These are phyloP conservation scores for Diarsia dahlii DNA, from an alignment of 2,888 invertebrate genomes.

Conservation along the genomic window DNA sequence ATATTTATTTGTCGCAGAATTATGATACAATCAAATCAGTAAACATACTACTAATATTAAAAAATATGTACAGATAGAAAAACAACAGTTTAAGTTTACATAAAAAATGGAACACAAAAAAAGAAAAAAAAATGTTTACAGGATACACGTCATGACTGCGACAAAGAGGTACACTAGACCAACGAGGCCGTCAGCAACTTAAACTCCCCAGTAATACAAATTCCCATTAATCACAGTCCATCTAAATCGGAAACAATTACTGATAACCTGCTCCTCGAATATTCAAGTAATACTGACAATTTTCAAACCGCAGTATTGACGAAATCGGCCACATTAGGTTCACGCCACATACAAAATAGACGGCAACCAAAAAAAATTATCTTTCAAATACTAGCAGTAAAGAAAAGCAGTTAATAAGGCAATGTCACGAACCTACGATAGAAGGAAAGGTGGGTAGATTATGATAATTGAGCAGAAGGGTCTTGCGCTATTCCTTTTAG, in stretches of 20 bases:
- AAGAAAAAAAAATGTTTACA: too few species aligned
- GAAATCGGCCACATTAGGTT: conserved; percentile 53
- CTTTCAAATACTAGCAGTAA: conserved; percentile 73
- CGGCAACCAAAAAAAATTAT: conserved; percentile 71
- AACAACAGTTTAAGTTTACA: too few species aligned
- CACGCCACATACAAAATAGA: conserved; percentile 64
- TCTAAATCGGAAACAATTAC: conserved; percentile 20
- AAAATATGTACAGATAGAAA: too few species aligned
- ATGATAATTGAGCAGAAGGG: conserved; percentile 49
- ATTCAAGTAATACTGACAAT: conserved; percentile 20
- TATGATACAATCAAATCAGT: too few species aligned
- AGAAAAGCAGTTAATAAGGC: conserved; percentile 77
- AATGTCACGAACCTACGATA: conserved; percentile 71
- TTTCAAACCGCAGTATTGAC: conserved; percentile 58
- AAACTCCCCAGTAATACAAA: background rate
- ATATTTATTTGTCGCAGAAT: too few species aligned
- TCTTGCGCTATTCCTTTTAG: conserved; percentile 1
- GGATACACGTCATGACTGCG: too few species aligned
- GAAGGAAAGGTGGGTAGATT: conserved; percentile 47
- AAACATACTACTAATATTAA: too few species aligned
- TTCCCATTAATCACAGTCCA: conserved; percentile 3
- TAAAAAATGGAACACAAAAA: too few species aligned
- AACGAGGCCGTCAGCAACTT: too few species aligned
- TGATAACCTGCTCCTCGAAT: conserved; percentile 13
- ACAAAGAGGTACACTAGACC: too few species aligned